Base-by-base conservation (phyloP, 2,797 vertebrate species). In the Enteromius viviparus region DNA sequence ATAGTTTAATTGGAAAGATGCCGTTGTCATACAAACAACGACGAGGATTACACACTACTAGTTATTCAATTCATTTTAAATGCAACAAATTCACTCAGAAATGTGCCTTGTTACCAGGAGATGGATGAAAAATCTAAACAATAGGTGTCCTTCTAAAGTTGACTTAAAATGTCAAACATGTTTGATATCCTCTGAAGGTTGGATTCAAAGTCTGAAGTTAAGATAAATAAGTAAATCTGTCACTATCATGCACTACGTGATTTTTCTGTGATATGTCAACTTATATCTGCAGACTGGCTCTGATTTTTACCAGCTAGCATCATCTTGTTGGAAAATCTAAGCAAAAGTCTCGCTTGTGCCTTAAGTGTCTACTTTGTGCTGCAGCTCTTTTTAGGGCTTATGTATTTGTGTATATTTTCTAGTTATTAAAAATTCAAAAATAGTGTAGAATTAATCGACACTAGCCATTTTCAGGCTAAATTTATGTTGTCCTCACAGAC, bases 371-470 rank as follows among this genome's bases (percentile, higher is more conserved):
- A 9, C n/a, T 58, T 23, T 58, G 9, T 58, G 55, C n/a, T 55
- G 55, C n/a, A 58, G 40, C n/a, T 70, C 15, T 51, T 19, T 72
- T 8, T 76, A 8, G 1, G 8, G 53, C 3, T 26, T 60, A 5
- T 77, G 62, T 87, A 1, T 68, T 47, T 4, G 26, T 60, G n/a
- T 26, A 3, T 32, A 55, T 49, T 75, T 74, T 53, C 10, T 74
- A 55, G 71, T 74, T 53, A 51, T 64, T 29, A 3, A 6, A 65
- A 32, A 32, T 65, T 4, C 23, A 23, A 23, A 23, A 58, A 11
- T 26, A 12, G 26, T 26, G 58, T 60, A 26, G 12, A 60, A 26
- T 60, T 60, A 60, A 26, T 26, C 11, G 1, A 26, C 11, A 60
- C 23, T 26, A 26, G 55, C 55, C n/a, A 58, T 53, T 53, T 53